These are phyloP conservation scores for Argynnis bischoffii DNA, from an alignment of 2,888 invertebrate species.

Conservation along the genomic window DNA sequence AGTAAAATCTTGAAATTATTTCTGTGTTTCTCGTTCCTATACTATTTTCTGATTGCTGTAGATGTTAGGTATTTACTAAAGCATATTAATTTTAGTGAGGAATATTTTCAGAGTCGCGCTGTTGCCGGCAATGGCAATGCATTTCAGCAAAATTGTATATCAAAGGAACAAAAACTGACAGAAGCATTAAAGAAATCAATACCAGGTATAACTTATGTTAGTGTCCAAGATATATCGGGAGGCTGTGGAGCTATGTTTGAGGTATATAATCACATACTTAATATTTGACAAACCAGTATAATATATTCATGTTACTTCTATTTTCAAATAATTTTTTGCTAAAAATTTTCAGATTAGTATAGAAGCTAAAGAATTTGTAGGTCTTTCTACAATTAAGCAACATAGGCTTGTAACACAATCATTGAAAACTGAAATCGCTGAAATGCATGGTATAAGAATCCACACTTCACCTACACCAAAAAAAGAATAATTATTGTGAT, in stretches of 20 bases:
- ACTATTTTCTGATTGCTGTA: neutral
- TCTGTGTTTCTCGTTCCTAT: neutral
- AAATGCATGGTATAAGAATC: slow-evolving; percentile 92
- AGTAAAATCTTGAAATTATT: slow-evolving; percentile 37
- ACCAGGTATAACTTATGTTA: slow-evolving; percentile 84
- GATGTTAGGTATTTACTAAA: neutral
- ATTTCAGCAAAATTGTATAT: slow-evolving; percentile 61
- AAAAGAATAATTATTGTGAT: slow-evolving; percentile 27
- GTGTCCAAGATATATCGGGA: slow-evolving; percentile 88
- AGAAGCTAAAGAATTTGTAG: slow-evolving; percentile 86
- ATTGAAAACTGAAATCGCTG: slow-evolving; percentile 89
- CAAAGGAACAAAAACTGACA: slow-evolving; percentile 67
- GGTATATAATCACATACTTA: slow-evolving; percentile 54
- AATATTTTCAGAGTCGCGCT: slow-evolving; percentile 49
- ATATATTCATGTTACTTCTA: too few relatives aligned
- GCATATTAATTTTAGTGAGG: neutral
- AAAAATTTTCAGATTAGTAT: slow-evolving; percentile 74
- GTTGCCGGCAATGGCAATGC: slow-evolving; percentile 52
- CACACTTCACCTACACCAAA: slow-evolving; percentile 82
- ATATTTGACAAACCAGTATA: neutral
- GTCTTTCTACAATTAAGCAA: slow-evolving; percentile 87
- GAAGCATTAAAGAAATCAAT: slow-evolving; percentile 68
- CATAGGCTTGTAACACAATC: slow-evolving; percentile 88
- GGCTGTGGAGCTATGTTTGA: slow-evolving; percentile 93
- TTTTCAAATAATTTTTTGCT: neutral